Conservation (phyloP, 2,797 vertebrate species). For the Anolis apletophallus region DNA sequence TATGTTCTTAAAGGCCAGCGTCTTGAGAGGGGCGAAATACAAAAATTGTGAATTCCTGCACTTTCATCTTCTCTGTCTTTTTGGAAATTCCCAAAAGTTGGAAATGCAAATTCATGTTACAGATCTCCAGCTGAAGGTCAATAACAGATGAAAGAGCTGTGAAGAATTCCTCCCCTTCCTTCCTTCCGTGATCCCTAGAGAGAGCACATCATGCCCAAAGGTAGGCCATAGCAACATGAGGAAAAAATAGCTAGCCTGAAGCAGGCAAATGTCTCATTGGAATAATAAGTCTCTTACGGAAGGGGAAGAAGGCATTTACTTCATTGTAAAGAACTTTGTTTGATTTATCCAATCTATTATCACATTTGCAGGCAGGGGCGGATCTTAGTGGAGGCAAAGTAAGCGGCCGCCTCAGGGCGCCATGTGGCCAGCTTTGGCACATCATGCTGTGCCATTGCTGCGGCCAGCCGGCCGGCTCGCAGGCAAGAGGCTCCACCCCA, state of each 20-base stretch:
- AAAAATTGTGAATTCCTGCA: neutral
- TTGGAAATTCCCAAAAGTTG: neutral
- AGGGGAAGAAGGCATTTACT: slow-evolving; percentile 32
- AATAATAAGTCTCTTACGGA: slow-evolving; percentile 36
- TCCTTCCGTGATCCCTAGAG: neutral
- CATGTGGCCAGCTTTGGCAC: no score
- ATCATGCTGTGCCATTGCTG: no score
- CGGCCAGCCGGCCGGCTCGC: no score
- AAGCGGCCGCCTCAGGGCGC: no score
- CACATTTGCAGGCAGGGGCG: slow-evolving; percentile 38
- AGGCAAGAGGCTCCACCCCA: no score
- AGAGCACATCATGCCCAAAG: neutral
- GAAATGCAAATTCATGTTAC: neutral
- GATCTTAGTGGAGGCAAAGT: no score
- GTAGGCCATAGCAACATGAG: neutral
- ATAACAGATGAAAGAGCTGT: neutral
- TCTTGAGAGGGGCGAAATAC: no score
- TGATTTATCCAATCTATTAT: slow-evolving; percentile 24
- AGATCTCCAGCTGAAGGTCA: neutral
- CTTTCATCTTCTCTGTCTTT: neutral
- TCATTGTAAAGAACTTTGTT: slow-evolving; percentile 52
- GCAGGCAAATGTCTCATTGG: accelerated
- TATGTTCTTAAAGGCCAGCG: no score
- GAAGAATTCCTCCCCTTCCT: neutral
- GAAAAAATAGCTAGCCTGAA: slow-evolving; percentile 12